phyloP scores from a whole-genome alignment of 2,113 vertebrate species.

The Ictalurus punctatus region DNA sequence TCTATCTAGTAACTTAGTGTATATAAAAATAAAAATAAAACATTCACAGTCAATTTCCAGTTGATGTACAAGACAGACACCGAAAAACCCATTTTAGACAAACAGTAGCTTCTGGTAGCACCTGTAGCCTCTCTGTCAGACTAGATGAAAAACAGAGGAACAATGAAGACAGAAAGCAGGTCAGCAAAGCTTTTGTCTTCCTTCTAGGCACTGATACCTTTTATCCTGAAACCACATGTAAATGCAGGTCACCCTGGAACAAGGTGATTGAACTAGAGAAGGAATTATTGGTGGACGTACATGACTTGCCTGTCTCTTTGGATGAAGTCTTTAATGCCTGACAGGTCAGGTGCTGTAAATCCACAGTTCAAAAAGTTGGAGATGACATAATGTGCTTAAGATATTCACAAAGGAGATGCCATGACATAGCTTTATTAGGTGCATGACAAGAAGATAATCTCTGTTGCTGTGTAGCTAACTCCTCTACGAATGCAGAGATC shows the following conservation, averaged over 20 bases:
- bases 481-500: neutral
- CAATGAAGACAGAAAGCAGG: conserved; percentile 39
- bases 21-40: too few relatives aligned
- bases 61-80: neutral
- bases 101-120: conserved; percentile 3
- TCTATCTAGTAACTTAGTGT: neutral
- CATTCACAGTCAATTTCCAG: neutral
- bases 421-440: neutral
- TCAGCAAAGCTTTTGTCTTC: conserved; percentile 11
- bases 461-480: neutral
- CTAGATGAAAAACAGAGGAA: conserved; percentile 27
- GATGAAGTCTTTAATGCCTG: neutral
- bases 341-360: conserved; percentile 4
- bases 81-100: neutral
- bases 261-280: conserved; percentile 21
- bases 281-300: neutral
- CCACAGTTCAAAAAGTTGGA: neutral
- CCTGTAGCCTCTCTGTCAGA: conserved; percentile 33
- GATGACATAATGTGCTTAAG: neutral
- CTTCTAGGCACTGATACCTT: neutral
- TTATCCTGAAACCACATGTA: conserved; percentile 44
- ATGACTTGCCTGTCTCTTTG: neutral
- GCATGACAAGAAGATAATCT: neutral
- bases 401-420: neutral
- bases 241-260: neutral